Base-by-base conservation (phyloP, 2,888 invertebrate genomes). In the Acronicta aceris region DNA sequence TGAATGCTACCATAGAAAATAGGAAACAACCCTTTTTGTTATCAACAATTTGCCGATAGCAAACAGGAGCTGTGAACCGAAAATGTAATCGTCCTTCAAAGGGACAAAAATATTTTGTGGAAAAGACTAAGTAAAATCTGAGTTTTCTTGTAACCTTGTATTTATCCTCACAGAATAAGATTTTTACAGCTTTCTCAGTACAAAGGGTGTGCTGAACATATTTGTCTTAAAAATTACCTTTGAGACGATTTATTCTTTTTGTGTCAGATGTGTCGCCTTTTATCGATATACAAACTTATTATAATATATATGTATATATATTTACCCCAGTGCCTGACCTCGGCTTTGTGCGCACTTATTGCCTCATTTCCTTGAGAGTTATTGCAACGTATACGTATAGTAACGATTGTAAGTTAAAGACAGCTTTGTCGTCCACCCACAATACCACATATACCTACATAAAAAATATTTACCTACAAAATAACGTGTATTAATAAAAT, bases 341-440 rank as follows among this genome's bases (percentile, higher is more conserved):
- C 41, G 42, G 59, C 69, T 64, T 71, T 63, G 59, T 73, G 54
- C 42, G 43, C 54, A 55, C 55, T 68, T 75, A 67, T 57, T 63
- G 59, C 61, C 59, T 58, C 58, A 59, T 66, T 63, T 58, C 66
- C 63, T 67, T 36, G 17, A 46, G 45, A 36, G 17, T 33, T 58
- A 58, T 42, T 59, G 49, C 42, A 45, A 21, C 16, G 38, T 54
- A n/a, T 53, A 21, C 21, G 7, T 54, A 30, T 25, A 27, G 7
- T 58, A 25, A 40, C 25, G 15, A 43, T 59, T 47, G 41, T 60
- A 49, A n/a, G 21, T 16, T 40, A 43, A 53, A 51, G 17, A 0
- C 8, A 59, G 40, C 40, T 57, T 65, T 46, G 40, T 30, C 27
- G n/a, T 40, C n/a, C 8, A 16, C 13, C 8, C 8, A 43, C 40